A percentile compares a stretch with the other conserved stretches of the same genome.
Conservation (phyloP, 2,888 invertebrate genomes). For the Pycnomerus fuliginosus region DNA sequence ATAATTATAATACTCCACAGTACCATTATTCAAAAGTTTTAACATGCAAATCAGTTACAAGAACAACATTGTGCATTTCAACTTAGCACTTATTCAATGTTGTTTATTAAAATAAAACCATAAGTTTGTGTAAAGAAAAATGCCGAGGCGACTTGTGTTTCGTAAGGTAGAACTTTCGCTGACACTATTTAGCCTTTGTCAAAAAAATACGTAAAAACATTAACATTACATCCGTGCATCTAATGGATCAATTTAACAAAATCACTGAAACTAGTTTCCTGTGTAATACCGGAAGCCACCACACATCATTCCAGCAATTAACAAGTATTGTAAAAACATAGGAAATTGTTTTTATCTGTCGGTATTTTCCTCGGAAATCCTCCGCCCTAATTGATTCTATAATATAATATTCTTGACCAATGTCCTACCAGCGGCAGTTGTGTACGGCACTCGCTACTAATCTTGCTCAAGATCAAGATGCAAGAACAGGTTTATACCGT, state of each 20-base stretch:
- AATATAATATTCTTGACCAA: too few species aligned
- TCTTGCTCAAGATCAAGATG: conserved; percentile 20
- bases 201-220: too few species aligned
- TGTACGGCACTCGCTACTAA: conserved; percentile 20
- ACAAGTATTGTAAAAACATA: too few species aligned
- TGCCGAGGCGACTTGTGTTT: conserved; percentile 11
- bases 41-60: conserved; percentile 23
- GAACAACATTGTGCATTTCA: conserved; percentile 17
- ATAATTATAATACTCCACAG: conserved; percentile 19
- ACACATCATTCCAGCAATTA: too few species aligned
- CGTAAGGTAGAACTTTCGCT: conserved; percentile 17
- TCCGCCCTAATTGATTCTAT: too few species aligned
- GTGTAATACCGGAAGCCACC: too few species aligned
- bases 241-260: too few species aligned
- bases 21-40: conserved; percentile 21
- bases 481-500: conserved; percentile 23
- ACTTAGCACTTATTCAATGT: conserved; percentile 16
- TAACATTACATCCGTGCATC: too few species aligned
- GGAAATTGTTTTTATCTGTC: too few species aligned
- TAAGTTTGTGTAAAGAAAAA: conserved; percentile 9
- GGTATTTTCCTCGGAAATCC: too few species aligned
- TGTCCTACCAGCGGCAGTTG: conserved; percentile 19
- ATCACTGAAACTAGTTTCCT: too few species aligned
- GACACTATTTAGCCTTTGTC: conserved; percentile 10
- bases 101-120: conserved; percentile 16